These are phyloP conservation scores for Gadopsis marmoratus DNA, from an alignment of 2,797 vertebrate genomes.

Conservation along the genomic window DNA sequence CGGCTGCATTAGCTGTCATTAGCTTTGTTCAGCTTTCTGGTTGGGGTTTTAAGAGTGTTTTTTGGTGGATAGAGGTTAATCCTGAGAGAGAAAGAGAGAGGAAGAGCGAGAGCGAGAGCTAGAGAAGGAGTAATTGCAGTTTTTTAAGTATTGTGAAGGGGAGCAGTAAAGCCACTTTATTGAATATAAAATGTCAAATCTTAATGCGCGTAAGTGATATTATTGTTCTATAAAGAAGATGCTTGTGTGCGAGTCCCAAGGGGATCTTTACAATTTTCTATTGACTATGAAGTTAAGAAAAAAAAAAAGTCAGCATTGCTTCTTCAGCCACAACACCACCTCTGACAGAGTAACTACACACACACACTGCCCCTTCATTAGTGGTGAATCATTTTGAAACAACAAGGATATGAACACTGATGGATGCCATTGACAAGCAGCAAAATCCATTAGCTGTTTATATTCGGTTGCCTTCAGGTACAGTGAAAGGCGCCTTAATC, in stretches of 20 bases:
- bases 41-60: slow-evolving; percentile 49
- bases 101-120: not conserved
- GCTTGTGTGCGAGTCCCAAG: not conserved
- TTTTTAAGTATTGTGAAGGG: slow-evolving; percentile 31
- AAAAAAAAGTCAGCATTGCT: slow-evolving; percentile 1
- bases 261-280: slow-evolving; percentile 16
- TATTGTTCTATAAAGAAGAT: slow-evolving; percentile 31
- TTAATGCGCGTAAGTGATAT: slow-evolving; percentile 21
- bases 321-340: slow-evolving; percentile 8
- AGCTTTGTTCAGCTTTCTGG: slow-evolving; percentile 58
- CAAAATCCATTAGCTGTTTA: slow-evolving; percentile 44
- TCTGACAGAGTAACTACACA: slow-evolving; percentile 1
- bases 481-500: slow-evolving; percentile 65
- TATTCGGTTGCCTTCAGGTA: slow-evolving; percentile 75
- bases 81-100: slow-evolving; percentile 28
- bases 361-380: slow-evolving; percentile 15
- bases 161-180: slow-evolving; percentile 25
- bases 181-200: slow-evolving; percentile 47
- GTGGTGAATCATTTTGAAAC: slow-evolving; percentile 31
- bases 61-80: slow-evolving; percentile 62
- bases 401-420: slow-evolving; percentile 10
- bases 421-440: slow-evolving; percentile 28
- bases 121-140: slow-evolving; percentile 42
- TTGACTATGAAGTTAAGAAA: not conserved
- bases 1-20: slow-evolving; percentile 49